Evolutionary conservation across 2,113 vertebrate genomes (phyloP).

Genomic region (Carlito syrichta): DNA sequence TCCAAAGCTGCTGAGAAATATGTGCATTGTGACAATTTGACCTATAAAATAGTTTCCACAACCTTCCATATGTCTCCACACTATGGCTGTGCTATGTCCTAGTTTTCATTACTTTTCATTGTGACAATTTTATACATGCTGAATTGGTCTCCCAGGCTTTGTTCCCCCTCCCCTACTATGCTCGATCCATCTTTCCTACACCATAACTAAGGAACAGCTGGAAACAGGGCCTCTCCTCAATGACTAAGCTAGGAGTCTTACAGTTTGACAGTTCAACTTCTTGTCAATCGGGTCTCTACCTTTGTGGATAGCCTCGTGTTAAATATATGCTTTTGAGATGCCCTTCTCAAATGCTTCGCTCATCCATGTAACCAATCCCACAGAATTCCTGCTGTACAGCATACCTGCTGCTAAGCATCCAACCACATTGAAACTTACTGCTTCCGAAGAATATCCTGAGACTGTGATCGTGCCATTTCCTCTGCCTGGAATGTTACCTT

Average conservation of each 20-base stretch:
- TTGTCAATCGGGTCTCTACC: not conserved
- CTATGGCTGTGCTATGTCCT: not conserved
- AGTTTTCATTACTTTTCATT: not conserved
- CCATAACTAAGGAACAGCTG: not conserved
- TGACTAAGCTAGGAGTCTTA: not conserved
- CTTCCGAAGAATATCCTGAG: not conserved
- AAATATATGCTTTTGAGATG: not conserved
- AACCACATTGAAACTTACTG: not conserved
- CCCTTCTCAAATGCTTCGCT: not conserved
- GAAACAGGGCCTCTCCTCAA: not conserved
- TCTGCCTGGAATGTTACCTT: not conserved
- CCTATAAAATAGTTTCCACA: not conserved
- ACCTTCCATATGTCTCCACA: not conserved
- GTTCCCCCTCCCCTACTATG: not conserved
- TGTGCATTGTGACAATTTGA: not conserved
- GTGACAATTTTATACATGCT: not conserved
- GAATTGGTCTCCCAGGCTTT: not conserved
- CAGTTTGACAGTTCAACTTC: not conserved
- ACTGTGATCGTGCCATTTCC: not conserved
- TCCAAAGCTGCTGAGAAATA: not conserved
- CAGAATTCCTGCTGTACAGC: fast-evolving
- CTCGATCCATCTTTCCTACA: not conserved
- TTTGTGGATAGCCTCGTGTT: not conserved
- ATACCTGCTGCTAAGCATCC: not conserved
- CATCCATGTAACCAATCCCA: not conserved